Base-by-base conservation (phyloP, 1,140 invertebrate species). In the Aporrectodea caliginosa region DNA sequence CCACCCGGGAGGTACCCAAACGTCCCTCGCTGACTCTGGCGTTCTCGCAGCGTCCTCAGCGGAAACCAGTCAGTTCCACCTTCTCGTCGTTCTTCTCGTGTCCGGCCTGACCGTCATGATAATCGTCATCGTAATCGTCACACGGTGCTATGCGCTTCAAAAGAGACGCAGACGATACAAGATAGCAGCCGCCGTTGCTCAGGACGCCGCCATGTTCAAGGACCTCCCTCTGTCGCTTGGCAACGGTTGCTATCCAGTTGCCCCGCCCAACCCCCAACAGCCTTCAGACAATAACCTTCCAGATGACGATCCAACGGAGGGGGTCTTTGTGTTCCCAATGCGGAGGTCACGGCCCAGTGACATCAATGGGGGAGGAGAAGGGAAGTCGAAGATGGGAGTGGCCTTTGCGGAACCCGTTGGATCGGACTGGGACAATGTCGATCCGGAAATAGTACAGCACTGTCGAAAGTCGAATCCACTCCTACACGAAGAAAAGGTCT, bases 371-470 rank as follows among this genome's bases (percentile, higher is more conserved):
- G 22, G 43, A 58, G 43, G 43, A 22, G 43, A 22, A 6, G 6
- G 22, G 6, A 58, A 22, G 43, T 58, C 43, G 43, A 58, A 58
- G 43, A 22, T 22, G 43, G 43, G 43, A 22, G 43, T 58, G 43
- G 43, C 43, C 6, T 58, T 58, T 22, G 33, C 16, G 34, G 71
- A 75, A 27, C 71, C 35, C 1, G 71, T 73, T 0, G 58, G 22
- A n/a, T 32, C 30, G 16, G 71, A 79, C 16, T 79, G 78, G 78
- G 34, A 58, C 1, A 34, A 35, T 35, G 73, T 74, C 0, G 78
- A 79, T 58, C 78, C 78, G 22, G 71, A 79, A 32, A 70, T 79
- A 0, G n/a, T 79, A 71, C 78, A 79, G 72, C 78, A 79, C 73
- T 79, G 78, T 58, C 78, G 78, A 0, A 79, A 70, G 16, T 75